Conservation (phyloP, 2,888 invertebrate genomes). For the Eueremaeus valkanovi region DNA sequence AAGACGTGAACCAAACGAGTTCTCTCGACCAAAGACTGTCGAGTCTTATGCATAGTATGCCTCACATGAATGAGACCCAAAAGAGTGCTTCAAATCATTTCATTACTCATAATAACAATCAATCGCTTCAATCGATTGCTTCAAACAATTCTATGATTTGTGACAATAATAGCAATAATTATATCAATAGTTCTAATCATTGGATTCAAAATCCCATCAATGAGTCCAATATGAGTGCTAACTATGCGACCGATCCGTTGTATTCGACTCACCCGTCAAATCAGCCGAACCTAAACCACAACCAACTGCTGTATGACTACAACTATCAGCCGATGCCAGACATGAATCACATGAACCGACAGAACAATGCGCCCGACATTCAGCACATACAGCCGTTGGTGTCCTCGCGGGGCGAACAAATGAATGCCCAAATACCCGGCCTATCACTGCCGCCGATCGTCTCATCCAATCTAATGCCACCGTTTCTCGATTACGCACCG, state of each 20-base stretch:
- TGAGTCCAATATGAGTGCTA: not conserved
- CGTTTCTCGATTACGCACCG: not conserved
- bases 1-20: not conserved
- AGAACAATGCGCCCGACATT: not conserved
- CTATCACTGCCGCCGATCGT: not conserved
- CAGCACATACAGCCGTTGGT: not conserved
- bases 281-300: not conserved
- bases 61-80: constrained; percentile 40
- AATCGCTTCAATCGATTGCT: not conserved
- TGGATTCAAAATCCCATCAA: not conserved
- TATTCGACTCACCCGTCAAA: not conserved
- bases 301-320: constrained; percentile 1
- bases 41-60: constrained; percentile 48
- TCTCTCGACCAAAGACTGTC: constrained; percentile 47
- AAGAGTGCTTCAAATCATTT: not conserved
- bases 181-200: not conserved
- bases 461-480: constrained; percentile 18
- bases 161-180: not conserved
- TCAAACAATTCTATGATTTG: not conserved
- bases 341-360: not conserved
- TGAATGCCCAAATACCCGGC: not conserved
- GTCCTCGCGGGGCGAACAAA: not conserved
- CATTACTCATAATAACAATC: not conserved
- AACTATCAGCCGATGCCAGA: not conserved
- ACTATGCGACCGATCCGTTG: not conserved